Evolutionary conservation across 2,888 invertebrate genomes (phyloP).

Genomic region (Hyposoter didymator): DNA sequence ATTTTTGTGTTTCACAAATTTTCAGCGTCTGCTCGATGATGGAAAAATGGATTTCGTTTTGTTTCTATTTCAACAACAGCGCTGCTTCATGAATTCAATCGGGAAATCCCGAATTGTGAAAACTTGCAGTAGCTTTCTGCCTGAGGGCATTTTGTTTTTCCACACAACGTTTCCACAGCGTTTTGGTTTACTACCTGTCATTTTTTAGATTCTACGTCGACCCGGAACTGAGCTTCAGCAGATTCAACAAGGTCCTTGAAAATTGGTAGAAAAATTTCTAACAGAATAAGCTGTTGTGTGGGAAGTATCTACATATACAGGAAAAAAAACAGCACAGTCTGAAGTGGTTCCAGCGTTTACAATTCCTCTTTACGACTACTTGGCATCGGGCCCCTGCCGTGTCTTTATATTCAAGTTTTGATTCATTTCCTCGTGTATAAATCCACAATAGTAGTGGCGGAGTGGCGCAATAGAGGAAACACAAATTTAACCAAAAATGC

Average conservation of each 20-base stretch:
- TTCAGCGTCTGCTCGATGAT: background rate
- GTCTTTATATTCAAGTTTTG: background rate
- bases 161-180: background rate
- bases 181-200: background rate
- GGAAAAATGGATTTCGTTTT: background rate
- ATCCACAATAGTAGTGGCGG: background rate
- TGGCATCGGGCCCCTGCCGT: too few relatives aligned
- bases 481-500: slow-evolving; percentile 53
- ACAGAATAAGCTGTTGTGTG: too few relatives aligned
- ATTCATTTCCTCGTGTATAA: background rate
- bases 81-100: background rate
- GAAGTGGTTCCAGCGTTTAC: too few relatives aligned
- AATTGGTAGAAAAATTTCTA: too few relatives aligned
- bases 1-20: background rate
- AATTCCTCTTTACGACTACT: too few relatives aligned
- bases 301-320: too few relatives aligned
- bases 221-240: background rate
- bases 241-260: too few relatives aligned
- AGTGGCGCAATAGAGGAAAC: slow-evolving; percentile 11
- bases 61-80: background rate
- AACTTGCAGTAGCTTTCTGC: background rate
- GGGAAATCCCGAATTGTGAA: background rate
- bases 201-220: background rate
- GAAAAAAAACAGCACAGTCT: too few relatives aligned
- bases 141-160: background rate